Conservation (phyloP, 2,888 invertebrate genomes). For the Arctia plantaginis region DNA sequence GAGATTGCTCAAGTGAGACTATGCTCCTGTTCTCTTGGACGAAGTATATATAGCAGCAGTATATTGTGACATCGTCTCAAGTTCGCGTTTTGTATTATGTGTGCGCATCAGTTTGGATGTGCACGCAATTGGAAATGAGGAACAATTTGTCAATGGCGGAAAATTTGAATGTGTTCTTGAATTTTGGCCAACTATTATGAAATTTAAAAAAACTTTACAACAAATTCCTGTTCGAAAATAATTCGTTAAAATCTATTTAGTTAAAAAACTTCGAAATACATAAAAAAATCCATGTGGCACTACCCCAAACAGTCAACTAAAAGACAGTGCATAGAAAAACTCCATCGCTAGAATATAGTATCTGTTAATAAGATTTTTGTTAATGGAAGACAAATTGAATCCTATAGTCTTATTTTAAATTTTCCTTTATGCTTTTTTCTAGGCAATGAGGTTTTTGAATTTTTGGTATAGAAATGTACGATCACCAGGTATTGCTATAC, state of each 20-base stretch:
- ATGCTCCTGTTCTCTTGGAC: constrained; percentile 69
- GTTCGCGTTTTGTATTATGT: constrained; percentile 80
- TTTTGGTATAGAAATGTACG: no score
- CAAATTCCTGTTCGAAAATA: not conserved
- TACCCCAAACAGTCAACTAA: not conserved
- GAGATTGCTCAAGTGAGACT: constrained; percentile 74
- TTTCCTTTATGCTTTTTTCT: no score
- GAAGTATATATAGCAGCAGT: constrained; percentile 75
- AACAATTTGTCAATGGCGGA: constrained; percentile 81
- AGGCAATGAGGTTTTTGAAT: no score
- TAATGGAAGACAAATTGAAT: no score
- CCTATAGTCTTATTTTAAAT: no score
- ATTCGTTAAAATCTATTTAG: not conserved
- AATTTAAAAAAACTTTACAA: constrained; percentile 45
- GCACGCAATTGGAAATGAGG: constrained; percentile 83
- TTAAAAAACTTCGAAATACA: no score
- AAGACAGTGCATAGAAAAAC: not conserved
- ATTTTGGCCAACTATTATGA: constrained; percentile 78
- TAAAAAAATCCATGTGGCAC: not conserved
- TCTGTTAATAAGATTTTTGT: not conserved
- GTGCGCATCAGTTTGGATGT: constrained; percentile 78
- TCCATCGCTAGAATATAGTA: fast-evolving
- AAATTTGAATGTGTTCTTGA: constrained; percentile 79
- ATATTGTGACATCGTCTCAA: constrained; percentile 78
- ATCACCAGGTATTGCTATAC: no score